Base-by-base conservation (phyloP, 1,140 invertebrate species). In the Andricus grossulariae region DNA sequence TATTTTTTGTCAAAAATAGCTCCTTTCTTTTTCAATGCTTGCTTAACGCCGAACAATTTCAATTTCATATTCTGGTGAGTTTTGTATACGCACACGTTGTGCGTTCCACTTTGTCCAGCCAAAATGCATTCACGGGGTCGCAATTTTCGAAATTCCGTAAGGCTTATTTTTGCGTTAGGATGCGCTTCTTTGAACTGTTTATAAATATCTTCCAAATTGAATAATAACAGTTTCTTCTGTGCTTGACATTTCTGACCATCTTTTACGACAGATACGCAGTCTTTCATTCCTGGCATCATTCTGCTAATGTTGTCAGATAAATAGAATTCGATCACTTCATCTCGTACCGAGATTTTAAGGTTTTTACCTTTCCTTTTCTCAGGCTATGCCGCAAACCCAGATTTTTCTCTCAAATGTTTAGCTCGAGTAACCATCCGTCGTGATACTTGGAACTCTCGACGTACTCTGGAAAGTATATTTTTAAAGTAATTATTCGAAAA, bases 91-190 rank as follows among this genome's bases (percentile, higher is more conserved):
- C 54, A 57, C 8, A 75, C 77, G 11, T 79, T 79, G 54, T 79
- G 77, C 13, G 73, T 71, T 18, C 73, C 70, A 57, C 55, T 76
- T 80, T 74, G 15, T 3, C n/a, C n/a, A n/a, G n/a, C n/a, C n/a
- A n/a, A n/a, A n/a, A n/a, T n/a, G n/a, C n/a, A n/a, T n/a, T n/a
- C 57, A 12, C 19, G 55, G 15, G 77, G 77, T 70, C 57, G 45
- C 15, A 80, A 18, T 54, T 15, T 71, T 13, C 50, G 71, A 52
- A 80, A 80, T 80, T 76, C 74, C 10, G 78, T 74, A 10, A 76
- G 32, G 3, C 55, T 55, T 45, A 80, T 74, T 32, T 55, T 73
- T 57, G 12, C 52, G 12, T 75, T 49, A 0, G 73, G 70, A 75
- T 55, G 51, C n/a, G 50, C n/a, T n/a, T 71, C 16, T 18, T 49